These are phyloP conservation scores for Diplodus puntazzo DNA, from an alignment of 2,797 vertebrate genomes.

Conservation along the genomic window DNA sequence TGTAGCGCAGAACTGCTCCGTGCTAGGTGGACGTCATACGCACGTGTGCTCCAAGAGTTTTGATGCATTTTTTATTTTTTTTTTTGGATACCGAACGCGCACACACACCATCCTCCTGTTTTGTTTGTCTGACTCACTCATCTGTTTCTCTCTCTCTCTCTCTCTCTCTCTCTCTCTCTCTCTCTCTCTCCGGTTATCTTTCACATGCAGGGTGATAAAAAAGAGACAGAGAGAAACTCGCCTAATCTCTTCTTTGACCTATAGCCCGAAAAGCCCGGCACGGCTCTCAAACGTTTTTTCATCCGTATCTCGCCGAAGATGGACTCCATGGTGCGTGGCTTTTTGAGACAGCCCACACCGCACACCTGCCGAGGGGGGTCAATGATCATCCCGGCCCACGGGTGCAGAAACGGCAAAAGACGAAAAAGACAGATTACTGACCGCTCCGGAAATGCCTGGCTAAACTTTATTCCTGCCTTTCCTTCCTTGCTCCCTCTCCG, in stretches of 20 bases:
- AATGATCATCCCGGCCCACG: conserved; percentile 55
- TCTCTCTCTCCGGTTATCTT: conserved; percentile 49
- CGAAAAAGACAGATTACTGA: conserved; percentile 58
- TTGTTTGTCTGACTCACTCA: conserved; percentile 36
- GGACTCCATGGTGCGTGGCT: conserved; percentile 56
- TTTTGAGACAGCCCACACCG: conserved; percentile 43
- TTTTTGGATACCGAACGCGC: neutral
- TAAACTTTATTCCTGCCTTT: conserved; percentile 62
- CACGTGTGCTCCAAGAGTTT: conserved; percentile 8
- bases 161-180: no score
- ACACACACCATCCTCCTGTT: conserved; percentile 16
- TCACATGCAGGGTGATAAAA: conserved; percentile 54
- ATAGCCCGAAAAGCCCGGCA: conserved; percentile 43
- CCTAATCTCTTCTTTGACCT: conserved; percentile 73
- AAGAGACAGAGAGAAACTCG: conserved; percentile 47
- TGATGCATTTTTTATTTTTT: neutral
- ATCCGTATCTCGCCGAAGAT: conserved; percentile 57
- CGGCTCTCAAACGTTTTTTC: conserved; percentile 57
- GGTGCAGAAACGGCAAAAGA: conserved; percentile 43
- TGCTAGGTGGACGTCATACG: conserved; percentile 29
- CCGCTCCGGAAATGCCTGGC: conserved; percentile 53
- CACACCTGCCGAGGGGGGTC: conserved; percentile 62
- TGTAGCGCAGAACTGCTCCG: conserved; percentile 42
- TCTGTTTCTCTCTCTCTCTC: conserved; percentile 28
- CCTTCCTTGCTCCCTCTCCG: conserved; percentile 36